phyloP scores from a whole-genome alignment of 2,888 invertebrate species.

The Lasius platythorax region DNA sequence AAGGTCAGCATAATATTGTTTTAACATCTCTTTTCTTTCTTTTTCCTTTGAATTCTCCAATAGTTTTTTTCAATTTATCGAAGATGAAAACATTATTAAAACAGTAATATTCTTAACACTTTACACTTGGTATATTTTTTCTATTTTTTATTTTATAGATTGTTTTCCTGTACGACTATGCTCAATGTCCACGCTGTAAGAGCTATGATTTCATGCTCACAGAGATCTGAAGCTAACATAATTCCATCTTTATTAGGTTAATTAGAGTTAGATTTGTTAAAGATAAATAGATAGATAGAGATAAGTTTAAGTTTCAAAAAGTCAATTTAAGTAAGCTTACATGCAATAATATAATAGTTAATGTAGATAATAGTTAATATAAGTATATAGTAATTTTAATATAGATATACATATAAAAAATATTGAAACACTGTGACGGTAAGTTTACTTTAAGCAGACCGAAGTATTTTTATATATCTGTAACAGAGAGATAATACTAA shows the following conservation, averaged over 20 bases:
- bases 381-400: neutral
- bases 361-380: neutral
- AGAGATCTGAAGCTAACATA: constrained; percentile 5
- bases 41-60: neutral
- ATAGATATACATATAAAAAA: neutral
- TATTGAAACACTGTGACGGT: neutral
- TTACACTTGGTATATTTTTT: neutral
- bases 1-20: constrained; percentile 19
- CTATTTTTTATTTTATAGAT: constrained; percentile 28
- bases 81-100: neutral
- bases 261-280: neutral
- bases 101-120: neutral
- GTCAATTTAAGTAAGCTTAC: neutral
- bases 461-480: neutral
- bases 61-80: neutral
- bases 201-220: constrained; percentile 39
- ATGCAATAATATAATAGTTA: neutral
- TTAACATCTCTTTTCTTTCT: neutral
- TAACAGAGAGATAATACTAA: neutral
- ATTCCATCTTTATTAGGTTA: neutral
- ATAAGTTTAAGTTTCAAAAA: neutral
- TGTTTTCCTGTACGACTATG: constrained; percentile 32
- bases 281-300: neutral
- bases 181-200: constrained; percentile 36
- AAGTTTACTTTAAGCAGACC: neutral